Percentiles rank a stretch among this genome's conserved stretches.
These are phyloP conservation scores for Alosa alosa DNA, from an alignment of 2,113 vertebrate genomes.

Conservation along the genomic window DNA sequence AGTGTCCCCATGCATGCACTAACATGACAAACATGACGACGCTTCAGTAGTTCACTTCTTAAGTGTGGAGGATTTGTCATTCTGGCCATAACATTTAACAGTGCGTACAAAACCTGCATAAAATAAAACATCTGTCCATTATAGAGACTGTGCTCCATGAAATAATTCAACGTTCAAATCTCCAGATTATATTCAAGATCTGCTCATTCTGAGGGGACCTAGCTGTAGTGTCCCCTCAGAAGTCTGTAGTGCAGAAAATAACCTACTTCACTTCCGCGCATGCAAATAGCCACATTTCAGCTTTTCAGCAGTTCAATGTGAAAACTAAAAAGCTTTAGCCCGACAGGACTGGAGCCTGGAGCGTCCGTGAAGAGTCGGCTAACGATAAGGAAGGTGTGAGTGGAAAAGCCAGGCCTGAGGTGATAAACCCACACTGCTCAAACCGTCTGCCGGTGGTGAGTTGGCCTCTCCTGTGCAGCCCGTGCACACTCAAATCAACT, in stretches of 20 bases:
- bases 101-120: neutral
- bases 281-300: neutral
- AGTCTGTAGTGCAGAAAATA: neutral
- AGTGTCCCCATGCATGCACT: no score
- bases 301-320: no score
- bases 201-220: neutral
- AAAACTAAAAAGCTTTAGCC: neutral
- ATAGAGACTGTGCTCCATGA: neutral
- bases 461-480: neutral
- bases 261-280: neutral
- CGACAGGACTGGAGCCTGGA: neutral
- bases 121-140: neutral
- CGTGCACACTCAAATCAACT: neutral
- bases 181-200: neutral
- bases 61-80: neutral
- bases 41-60: no score
- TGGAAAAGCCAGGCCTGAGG: conserved; percentile 24
- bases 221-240: no score
- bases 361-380: neutral
- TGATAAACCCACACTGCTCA: conserved; percentile 1
- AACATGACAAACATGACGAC: no score
- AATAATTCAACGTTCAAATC: neutral
- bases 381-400: neutral
- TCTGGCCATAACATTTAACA: neutral
- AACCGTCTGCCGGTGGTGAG: neutral